Base-by-base conservation (phyloP, 2,113 vertebrate species). In the Sarotherodon lohbergeri region DNA sequence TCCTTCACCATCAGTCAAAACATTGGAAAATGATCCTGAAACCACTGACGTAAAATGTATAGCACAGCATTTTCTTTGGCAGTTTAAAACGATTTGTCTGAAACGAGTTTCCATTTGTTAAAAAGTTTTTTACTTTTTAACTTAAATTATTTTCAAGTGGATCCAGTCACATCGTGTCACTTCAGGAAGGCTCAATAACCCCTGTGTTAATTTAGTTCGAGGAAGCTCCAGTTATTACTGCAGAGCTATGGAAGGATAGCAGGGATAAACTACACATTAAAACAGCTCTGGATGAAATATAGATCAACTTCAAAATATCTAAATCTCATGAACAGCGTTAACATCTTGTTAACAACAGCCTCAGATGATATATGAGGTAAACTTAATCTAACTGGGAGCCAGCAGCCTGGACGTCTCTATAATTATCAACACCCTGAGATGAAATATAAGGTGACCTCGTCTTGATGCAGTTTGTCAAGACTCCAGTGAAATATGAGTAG, bases 251-350 rank as follows among this genome's bases (percentile, higher is more conserved):
- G 39, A 29, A 61, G 39, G 10, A 19, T 57, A 48, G 57, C 43
- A 27, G 32, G 48, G 50, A 43, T 71, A 17, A 83, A 76, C 76
- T 16, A 2, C 73, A 81, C 57, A 59, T 39, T 54, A 61, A 22
- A 76, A 24, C 57, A 68, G 71, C 89, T 27, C 24, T 73, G 12
- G 52, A 56, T 89, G 85, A 93, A 90, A 90, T 90, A 91, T 63
- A 71, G 90, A 61, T 79, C 46, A 3, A 54, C 27, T 16, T 80
- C 56, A 86, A 52, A 80, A 4, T 46, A 78, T 81, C 81, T n/a
- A 80, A 85, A 91, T 89, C 83, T 39, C 14, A 29, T 46, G 61
- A 66, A 85, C 63, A 52, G 50, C 86, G 22, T 48, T 73, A 73
- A 78, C 56, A 85, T 90, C 86, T 83, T 88, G 85, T 91, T 90